These are phyloP conservation scores for Natrix natrix DNA, from an alignment of 2,797 vertebrate species.

Conservation along the genomic window DNA sequence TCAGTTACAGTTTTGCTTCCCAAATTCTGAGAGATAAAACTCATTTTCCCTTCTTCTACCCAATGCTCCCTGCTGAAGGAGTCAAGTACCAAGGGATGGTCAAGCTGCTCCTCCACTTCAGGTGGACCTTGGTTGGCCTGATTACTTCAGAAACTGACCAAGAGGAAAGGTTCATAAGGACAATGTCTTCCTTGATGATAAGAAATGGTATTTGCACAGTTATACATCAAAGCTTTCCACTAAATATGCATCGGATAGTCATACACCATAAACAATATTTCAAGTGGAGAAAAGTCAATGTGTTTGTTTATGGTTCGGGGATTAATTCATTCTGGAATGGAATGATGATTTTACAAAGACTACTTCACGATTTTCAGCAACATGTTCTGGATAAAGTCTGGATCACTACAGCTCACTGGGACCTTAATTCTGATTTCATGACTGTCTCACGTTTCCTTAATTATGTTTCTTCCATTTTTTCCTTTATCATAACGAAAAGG, in stretches of 20 bases:
- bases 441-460: too few species aligned
- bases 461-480: neutral
- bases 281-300: neutral
- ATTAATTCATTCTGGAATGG: too few species aligned
- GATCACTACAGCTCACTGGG: too few species aligned
- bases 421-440: too few species aligned
- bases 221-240: neutral
- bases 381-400: too few species aligned
- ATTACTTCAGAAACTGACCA: neutral
- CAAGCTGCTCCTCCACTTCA: neutral
- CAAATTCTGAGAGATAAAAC: neutral
- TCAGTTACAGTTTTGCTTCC: neutral
- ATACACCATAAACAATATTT: neutral
- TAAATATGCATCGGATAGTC: neutral
- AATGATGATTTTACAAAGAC: too few species aligned
- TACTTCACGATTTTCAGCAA: too few species aligned
- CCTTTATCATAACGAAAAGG: neutral
- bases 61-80: neutral
- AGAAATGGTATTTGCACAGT: neutral
- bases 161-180: neutral
- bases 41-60: neutral
- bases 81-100: neutral
- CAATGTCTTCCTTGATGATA: neutral
- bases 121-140: neutral
- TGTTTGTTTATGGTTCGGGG: too few species aligned